Evolutionary conservation across 2,888 invertebrate genomes (phyloP).

Genomic region (Machimus rusticus): DNA sequence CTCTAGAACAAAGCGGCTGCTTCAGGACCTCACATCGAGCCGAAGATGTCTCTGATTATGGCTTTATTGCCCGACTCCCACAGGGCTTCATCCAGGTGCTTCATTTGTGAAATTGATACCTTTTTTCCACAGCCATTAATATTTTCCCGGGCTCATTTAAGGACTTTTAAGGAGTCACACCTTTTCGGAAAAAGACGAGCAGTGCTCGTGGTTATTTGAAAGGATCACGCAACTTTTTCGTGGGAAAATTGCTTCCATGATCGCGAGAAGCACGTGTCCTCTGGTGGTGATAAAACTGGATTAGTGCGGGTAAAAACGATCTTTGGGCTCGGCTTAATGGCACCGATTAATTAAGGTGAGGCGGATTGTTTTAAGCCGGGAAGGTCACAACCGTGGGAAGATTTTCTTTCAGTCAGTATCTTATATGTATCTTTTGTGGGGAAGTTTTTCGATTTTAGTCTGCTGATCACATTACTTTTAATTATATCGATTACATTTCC

Average conservation of each 20-base stretch:
- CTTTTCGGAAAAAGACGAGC: neutral
- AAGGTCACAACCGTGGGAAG: neutral
- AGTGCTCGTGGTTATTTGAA: neutral
- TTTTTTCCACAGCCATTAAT: neutral
- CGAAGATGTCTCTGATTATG: neutral
- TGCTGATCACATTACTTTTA: neutral
- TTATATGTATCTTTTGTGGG: neutral
- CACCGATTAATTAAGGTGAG: conserved; percentile 4
- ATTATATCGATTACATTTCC: too few species aligned
- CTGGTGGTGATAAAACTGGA: conserved; percentile 12
- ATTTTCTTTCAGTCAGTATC: too few species aligned
- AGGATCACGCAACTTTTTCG: conserved; percentile 12
- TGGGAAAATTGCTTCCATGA: neutral
- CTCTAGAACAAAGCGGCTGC: neutral
- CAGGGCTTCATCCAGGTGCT: neutral
- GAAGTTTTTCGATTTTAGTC: neutral
- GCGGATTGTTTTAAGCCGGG: neutral
- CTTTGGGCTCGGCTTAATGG: neutral
- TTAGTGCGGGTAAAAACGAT: neutral
- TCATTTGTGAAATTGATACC: neutral
- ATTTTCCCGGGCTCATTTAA: neutral
- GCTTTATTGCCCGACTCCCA: neutral
- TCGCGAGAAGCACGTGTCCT: conserved; percentile 9
- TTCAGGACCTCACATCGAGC: neutral
- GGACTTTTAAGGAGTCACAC: neutral